These are phyloP conservation scores for Melikaiella ostensackeni DNA, from an alignment of 2,888 invertebrate genomes.

Conservation along the genomic window DNA sequence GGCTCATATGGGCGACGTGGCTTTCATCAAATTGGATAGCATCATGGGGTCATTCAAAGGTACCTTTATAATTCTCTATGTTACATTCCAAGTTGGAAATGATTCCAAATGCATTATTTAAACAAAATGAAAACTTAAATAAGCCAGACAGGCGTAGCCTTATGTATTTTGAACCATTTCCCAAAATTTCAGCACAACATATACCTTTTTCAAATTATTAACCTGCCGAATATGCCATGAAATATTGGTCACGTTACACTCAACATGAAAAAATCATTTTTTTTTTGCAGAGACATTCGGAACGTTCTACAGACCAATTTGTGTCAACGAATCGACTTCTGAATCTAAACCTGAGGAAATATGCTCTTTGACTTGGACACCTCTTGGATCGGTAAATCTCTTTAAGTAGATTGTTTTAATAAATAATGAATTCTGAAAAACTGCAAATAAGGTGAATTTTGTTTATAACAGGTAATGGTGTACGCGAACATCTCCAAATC, in stretches of 20 bases:
- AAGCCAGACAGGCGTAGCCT: too few relatives aligned
- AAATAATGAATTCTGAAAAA: conserved; percentile 66
- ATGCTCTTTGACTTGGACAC: conserved; percentile 71
- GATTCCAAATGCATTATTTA: too few relatives aligned
- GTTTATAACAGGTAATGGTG: conserved; percentile 82
- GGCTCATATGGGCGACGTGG: conserved; percentile 86
- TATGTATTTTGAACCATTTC: too few relatives aligned
- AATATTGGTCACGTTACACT: too few relatives aligned
- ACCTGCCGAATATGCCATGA: too few relatives aligned
- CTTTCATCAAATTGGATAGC: conserved; percentile 84
- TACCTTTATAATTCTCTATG: conserved; percentile 64
- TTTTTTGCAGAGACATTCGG: conserved; percentile 39
- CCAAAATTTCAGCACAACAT: too few relatives aligned
- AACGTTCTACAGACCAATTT: conserved; percentile 67
- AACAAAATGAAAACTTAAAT: too few relatives aligned
- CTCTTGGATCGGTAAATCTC: conserved; percentile 69
- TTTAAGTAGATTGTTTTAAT: conserved; percentile 81
- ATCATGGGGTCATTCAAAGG: conserved; percentile 81
- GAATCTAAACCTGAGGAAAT: conserved; percentile 42
- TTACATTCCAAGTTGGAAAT: too few relatives aligned
- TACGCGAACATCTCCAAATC: conserved; percentile 79
- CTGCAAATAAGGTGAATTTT: conserved; percentile 50
- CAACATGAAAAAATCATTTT: too few relatives aligned
- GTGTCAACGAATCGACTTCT: conserved; percentile 58
- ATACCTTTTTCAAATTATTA: too few relatives aligned